A percentile compares a stretch with the other conserved stretches of the same genome.
These are phyloP conservation scores for Desoria tigrina DNA, from an alignment of 2,888 invertebrate species.

Conservation along the genomic window DNA sequence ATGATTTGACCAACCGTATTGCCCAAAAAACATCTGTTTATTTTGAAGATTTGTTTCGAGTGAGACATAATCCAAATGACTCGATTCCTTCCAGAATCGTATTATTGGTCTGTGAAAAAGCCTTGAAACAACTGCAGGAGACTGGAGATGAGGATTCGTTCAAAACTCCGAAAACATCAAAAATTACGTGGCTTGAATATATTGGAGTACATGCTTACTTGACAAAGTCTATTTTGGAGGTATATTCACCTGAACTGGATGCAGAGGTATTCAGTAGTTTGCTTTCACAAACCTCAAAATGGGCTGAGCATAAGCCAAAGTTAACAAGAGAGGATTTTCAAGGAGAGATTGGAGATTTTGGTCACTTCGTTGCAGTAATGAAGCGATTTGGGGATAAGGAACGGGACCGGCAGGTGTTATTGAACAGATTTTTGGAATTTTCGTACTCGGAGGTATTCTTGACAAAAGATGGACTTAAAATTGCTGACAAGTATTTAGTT, in stretches of 20 bases:
- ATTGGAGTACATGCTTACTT: constrained; percentile 42
- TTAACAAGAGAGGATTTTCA: constrained; percentile 36
- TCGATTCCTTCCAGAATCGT: background rate
- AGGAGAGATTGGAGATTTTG: constrained; percentile 31
- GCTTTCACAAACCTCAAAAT: background rate
- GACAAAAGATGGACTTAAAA: constrained; percentile 20
- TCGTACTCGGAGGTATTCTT: constrained; percentile 28
- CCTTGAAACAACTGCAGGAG: background rate
- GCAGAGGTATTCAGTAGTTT: background rate
- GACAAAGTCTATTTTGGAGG: constrained; percentile 25
- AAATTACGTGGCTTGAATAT: constrained; percentile 23
- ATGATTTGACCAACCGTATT: constrained; percentile 21
- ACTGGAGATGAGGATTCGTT: background rate
- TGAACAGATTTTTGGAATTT: constrained; percentile 38
- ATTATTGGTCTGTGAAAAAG: background rate
- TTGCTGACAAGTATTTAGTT: constrained; percentile 33
- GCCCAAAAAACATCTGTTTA: constrained; percentile 9
- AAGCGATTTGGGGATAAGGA: constrained; percentile 21
- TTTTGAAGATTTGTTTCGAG: constrained; percentile 12
- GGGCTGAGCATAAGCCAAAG: constrained; percentile 36
- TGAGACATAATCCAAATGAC: background rate
- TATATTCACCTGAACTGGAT: constrained; percentile 7
- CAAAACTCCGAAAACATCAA: background rate
- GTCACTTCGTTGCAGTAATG: constrained; percentile 34
- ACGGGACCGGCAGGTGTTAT: constrained; percentile 32